Evolutionary conservation across 2,113 vertebrate genomes (phyloP).

Genomic region (Oryzias javanicus): DNA sequence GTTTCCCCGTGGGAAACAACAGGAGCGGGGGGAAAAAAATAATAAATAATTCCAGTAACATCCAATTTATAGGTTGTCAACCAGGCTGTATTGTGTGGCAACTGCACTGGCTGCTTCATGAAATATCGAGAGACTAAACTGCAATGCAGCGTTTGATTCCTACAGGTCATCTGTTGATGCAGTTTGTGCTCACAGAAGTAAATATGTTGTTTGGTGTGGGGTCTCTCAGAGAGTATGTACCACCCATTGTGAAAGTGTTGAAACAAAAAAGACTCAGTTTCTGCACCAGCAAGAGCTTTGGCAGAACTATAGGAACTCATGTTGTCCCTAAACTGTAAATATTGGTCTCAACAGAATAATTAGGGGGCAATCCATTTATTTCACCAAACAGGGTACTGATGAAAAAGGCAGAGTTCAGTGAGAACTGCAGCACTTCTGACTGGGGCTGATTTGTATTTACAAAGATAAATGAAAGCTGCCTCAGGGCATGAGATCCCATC

Average conservation of each 20-base stretch:
- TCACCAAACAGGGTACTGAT: no score
- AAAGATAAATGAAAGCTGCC: neutral
- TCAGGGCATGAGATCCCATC: neutral
- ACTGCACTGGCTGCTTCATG: conserved; percentile 58
- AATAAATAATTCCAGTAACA: conserved; percentile 62
- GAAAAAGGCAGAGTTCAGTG: no score
- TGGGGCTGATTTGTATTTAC: neutral
- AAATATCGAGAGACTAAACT: conserved; percentile 62
- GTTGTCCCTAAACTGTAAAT: no score
- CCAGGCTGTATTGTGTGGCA: conserved; percentile 57
- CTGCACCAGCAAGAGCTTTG: no score
- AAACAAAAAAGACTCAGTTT: no score
- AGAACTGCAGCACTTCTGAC: no score
- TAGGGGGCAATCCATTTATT: no score
- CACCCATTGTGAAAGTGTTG: no score
- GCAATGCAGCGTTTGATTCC: conserved; percentile 53
- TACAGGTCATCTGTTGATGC: conserved; percentile 29
- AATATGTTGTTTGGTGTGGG: no score
- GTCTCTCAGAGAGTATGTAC: no score
- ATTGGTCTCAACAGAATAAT: no score
- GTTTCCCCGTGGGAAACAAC: conserved; percentile 65
- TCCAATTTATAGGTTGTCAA: conserved; percentile 77
- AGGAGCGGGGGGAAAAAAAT: conserved; percentile 20
- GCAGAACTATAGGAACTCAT: no score
- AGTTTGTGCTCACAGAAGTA: conserved; percentile 11